These are phyloP conservation scores for Neria commutata DNA, from an alignment of 2,888 invertebrate genomes.

Conservation along the genomic window DNA sequence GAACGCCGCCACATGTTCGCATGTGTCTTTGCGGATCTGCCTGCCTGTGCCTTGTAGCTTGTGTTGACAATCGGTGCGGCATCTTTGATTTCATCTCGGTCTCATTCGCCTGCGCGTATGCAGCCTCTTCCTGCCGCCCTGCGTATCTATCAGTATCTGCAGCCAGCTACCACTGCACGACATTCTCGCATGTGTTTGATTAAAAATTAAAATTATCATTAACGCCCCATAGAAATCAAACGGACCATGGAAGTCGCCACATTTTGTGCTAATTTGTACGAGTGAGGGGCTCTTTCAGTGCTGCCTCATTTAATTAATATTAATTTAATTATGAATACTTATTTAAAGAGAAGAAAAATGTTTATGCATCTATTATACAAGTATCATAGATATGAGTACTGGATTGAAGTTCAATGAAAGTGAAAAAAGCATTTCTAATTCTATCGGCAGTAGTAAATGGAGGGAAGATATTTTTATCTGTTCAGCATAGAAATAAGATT, in stretches of 20 bases:
- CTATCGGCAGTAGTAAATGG: too few species aligned
- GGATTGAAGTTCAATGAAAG: too few species aligned
- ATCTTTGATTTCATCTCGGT: conserved; percentile 30
- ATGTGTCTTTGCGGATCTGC: neutral
- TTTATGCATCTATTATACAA: too few species aligned
- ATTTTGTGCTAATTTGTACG: conserved; percentile 58
- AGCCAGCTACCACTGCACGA: too few species aligned
- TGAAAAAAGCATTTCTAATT: too few species aligned
- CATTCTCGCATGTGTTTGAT: conserved; percentile 49
- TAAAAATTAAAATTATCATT: conserved; percentile 58
- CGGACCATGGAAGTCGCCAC: conserved; percentile 52
- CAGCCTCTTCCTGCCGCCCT: too few species aligned
- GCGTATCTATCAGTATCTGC: too few species aligned
- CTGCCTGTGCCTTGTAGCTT: neutral
- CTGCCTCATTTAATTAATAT: neutral
- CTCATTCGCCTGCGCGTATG: conserved; percentile 7
- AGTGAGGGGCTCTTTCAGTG: conserved; percentile 22
- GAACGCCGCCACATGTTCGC: conserved; percentile 13
- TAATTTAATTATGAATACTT: neutral
- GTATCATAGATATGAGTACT: too few species aligned
- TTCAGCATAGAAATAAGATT: too few species aligned
- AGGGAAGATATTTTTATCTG: too few species aligned
- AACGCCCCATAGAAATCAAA: conserved; percentile 56
- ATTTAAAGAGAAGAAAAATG: too few species aligned
- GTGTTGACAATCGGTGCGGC: conserved; percentile 23